Evolutionary conservation across 2,797 vertebrate species (phyloP).

Genomic region (Bradypodion pumilum): DNA sequence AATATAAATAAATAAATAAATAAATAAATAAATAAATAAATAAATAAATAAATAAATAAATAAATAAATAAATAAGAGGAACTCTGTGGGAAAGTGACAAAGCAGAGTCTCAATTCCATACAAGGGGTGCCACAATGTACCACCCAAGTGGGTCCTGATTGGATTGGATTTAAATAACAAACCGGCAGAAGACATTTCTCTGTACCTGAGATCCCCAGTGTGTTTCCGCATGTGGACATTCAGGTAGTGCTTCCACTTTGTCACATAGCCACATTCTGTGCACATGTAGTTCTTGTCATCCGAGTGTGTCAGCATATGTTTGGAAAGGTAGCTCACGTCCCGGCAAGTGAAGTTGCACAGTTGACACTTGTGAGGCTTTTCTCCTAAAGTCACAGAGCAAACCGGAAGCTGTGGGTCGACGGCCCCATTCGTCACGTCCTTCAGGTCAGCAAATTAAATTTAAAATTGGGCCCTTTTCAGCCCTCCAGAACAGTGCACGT

Average conservation of each 20-base stretch:
- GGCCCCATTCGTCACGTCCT: neutral
- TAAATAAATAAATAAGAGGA: no score
- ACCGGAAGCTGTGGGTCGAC: slow-evolving; percentile 6
- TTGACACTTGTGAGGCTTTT: slow-evolving; percentile 95
- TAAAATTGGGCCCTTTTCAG: neutral
- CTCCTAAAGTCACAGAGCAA: slow-evolving; percentile 75
- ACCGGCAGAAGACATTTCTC: no score
- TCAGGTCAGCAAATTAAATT: slow-evolving; percentile 2
- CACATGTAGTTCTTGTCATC: slow-evolving; percentile 96
- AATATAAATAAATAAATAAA: no score
- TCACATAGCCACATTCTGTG: slow-evolving; percentile 95
- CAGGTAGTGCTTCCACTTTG: slow-evolving; percentile 98
- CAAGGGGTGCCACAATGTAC: neutral
- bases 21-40: no score
- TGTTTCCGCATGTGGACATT: slow-evolving; percentile 98
- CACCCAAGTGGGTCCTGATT: neutral
- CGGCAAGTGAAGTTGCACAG: slow-evolving; percentile 93
- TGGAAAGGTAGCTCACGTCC: slow-evolving; percentile 95
- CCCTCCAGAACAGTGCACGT: neutral
- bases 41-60: no score
- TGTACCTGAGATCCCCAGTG: slow-evolving; percentile 92
- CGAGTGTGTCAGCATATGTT: slow-evolving; percentile 96
- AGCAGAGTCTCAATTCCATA: no score
- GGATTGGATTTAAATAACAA: neutral
- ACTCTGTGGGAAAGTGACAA: no score